These are phyloP conservation scores for Poicephalus meyeri DNA, from an alignment of 2,113 vertebrate genomes.

Conservation along the genomic window DNA sequence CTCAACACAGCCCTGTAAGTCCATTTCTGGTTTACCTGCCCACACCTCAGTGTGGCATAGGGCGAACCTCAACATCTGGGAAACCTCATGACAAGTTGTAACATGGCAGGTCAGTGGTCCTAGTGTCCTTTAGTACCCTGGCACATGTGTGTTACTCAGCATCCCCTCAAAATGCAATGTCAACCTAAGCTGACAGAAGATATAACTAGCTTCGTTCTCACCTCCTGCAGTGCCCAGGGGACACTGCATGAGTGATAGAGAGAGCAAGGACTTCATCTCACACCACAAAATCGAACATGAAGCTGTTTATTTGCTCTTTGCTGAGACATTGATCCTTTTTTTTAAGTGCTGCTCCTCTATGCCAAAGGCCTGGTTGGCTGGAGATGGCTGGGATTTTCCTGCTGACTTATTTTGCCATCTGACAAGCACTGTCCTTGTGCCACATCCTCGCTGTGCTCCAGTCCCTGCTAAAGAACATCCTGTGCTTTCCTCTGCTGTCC, in stretches of 20 bases:
- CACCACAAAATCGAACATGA: neutral
- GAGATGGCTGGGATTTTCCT: neutral
- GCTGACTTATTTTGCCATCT: neutral
- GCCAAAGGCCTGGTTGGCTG: neutral
- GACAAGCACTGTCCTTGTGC: neutral
- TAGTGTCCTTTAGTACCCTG: neutral
- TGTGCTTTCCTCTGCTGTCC: neutral
- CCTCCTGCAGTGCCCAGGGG: neutral
- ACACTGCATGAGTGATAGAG: neutral
- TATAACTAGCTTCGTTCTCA: neutral
- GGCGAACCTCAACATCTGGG: neutral
- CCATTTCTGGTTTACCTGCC: neutral
- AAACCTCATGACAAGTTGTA: neutral
- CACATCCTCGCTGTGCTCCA: neutral
- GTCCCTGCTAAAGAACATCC: neutral
- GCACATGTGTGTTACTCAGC: neutral
- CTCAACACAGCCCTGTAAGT: neutral
- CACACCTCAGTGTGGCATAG: accelerated
- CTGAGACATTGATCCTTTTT: neutral
- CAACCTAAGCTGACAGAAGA: neutral
- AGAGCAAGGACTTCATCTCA: neutral
- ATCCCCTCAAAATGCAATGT: neutral
- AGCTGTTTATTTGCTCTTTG: neutral
- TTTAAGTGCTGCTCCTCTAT: neutral
- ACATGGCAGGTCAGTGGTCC: neutral